Evolutionary conservation across 2,888 invertebrate species (phyloP), one percentile per base, ranked within the genome.

Genomic region (Leuctra nigra): DNA sequence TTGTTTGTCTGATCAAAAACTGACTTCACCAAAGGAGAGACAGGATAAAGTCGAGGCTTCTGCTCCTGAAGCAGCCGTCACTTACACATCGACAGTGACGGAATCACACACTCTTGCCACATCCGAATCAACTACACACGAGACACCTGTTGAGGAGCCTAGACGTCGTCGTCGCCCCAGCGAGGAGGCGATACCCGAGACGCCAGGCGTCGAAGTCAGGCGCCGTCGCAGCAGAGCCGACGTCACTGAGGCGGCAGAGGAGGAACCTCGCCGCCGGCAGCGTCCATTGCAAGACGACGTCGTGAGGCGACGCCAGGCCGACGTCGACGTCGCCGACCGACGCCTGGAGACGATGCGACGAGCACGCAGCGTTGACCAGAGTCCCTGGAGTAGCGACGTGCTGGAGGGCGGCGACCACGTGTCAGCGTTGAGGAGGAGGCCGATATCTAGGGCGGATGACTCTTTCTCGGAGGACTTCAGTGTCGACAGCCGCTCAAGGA

Each of bases 111-210:
- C 36, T 1, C 44, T 48, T n/a, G n/a, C n/a, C n/a, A 54, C 57
- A 41, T 57, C 18, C 2, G 38, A 59, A 55, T 61, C 33, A 11
- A 53, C 55, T 22, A 56, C 48, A n/a, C 36, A 54, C 33, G 39
- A 47, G 35, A 38, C 53, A 33, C 33, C 46, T 11, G 54, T 29
- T 47, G 47, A 55, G 18, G 35, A 61, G 39, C 36, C 13, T 25
- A 54, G 23, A 29, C 44, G 57, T 13, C 64, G 48, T 48, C 25
- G 58, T 66, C 33, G 65, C 69, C 1, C 66, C 68, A 62, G 67
- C 64, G n/a, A n/a, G 55, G 70, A 69, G 59, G 71, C 66, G 63
- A 71, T 71, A 61, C 29, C 11, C 7, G 11, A 11, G 29, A 7
- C 29, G 11, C 29, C 6, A 6, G 29, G 11, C 29, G 29, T 11